Evolutionary conservation across 2,888 invertebrate species (phyloP), one percentile per base, ranked within the genome.

Genomic region (Epsilonema sp.): DNA sequence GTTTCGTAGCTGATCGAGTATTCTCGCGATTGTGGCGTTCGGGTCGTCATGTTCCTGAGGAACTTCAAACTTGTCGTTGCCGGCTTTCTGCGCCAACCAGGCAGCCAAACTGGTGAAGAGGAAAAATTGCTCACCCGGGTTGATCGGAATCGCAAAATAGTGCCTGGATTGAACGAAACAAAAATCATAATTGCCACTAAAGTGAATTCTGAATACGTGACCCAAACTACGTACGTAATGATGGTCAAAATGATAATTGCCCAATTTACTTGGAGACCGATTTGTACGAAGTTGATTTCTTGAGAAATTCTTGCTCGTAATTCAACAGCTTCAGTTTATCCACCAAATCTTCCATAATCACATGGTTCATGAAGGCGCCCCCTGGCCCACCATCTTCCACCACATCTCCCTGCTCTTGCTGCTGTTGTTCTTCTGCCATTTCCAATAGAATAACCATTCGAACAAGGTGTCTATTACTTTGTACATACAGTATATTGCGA

Each of bases 31-130:
- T 0, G 81, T 82, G 2, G 80, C 78, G 69, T 94, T 94, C 0
- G 94, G 94, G 68, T 97, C 94, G 65, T 97, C 94, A 62, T 82
- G 83, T 71, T 94, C 94, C 65, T 89, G 85, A 0, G 92, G 92
- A 53, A 80, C 78, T 46, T 85, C 82, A 68, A 90, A 82, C 26
- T 62, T 56, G 21, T 72, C 70, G 62, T 76, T 77, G 1, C 87
- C 89, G 53, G 77, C 71, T 71, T 84, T 85, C 52, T 80, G 74
- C 50, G 90, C 78, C 2, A 97, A 72, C 92, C 92, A 97, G 16
- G 89, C 84, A 11, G 86, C 81, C 25, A 89, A 72, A 0, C 84
- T 78, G 0, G 84, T 81, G 65, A 97, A 97, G 58, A 83, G 76
- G 63, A 78, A 87, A 70, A 94, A 94, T 66, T 97, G 94, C 66